Evolutionary conservation across 2,888 invertebrate genomes (phyloP), one percentile per base, ranked within the genome.

Genomic region (Scrobipalpa atriplicella): DNA sequence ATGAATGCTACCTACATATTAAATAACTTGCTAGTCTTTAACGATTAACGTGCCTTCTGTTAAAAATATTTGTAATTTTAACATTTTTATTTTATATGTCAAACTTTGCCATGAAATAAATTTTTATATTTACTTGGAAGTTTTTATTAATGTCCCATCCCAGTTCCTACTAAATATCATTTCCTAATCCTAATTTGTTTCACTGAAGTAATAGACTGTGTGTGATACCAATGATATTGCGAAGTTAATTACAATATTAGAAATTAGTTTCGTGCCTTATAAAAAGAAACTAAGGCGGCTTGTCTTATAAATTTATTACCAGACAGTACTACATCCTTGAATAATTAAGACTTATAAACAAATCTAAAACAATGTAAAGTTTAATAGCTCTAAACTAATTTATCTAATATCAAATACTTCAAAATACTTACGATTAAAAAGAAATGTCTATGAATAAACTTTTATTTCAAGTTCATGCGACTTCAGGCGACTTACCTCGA

Each of bases 51-150:
- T 83, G 82, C 81, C 80, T 81, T 80, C 72, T 76, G 70, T 78
- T 75, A 72, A 73, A 68, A 72, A 71, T 69, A 69, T 65, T 67
- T 67, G 18, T 66, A 19, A 52, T 52, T 38, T 13, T 66, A 61
- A 66, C 66, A 65, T 69, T 69, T 69, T 64, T 38, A 64, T 71
- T 72, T 80, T 82, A 13, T 36, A 81, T 85, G 82, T 86, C 83
- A 83, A 86, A 85, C 79, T 81, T 88, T 90, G 90, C 90, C 90
- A 90, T 87, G 87, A 82, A 89, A 87, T 87, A 87, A 84, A 78
- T 79, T 74, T 80, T 71, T 70, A 60, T 43, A 18, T 41, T 18
- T 52, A 66, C 13, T 9, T 38, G 10, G 38, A 1, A 18, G 8
- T 16, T 38, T 58, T 29, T 36, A n/a, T 13, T 36, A n/a, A 29